A percentile compares a stretch with the other conserved stretches of the same genome.
phyloP scores from a whole-genome alignment of 2,797 vertebrate genomes.

The Sylvilagus floridanus region DNA sequence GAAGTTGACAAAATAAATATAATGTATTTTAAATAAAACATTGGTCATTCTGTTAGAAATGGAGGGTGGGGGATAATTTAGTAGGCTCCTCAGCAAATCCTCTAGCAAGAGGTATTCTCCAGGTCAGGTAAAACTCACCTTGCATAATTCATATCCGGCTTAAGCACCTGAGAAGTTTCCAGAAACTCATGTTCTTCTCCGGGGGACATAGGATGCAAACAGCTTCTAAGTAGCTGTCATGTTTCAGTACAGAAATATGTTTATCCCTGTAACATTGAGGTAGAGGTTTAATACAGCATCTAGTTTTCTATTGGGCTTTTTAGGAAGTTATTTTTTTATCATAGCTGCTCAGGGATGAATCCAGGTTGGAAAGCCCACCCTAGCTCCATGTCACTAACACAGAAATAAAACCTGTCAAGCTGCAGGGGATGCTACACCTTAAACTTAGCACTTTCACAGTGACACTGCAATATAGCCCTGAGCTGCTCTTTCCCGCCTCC shows the following conservation, averaged over 20 bases:
- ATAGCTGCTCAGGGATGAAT: conserved; percentile 73
- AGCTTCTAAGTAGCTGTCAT: conserved; percentile 39
- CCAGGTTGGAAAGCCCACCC: conserved; percentile 42
- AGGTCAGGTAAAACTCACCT: not conserved
- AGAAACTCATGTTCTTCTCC: conserved; percentile 3
- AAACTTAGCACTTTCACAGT: conserved; percentile 40
- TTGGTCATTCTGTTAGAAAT: conserved; percentile 19
- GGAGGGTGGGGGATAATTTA: not conserved
- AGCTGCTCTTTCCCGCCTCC: not conserved
- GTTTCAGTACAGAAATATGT: conserved; percentile 49
- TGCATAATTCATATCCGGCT: not conserved
- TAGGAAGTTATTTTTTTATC: conserved; percentile 24
- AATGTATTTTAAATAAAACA: conserved; percentile 54
- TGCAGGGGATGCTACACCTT: not conserved
- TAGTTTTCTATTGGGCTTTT: conserved; percentile 72
- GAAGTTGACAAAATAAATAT: conserved; percentile 43
- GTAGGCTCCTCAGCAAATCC: not conserved
- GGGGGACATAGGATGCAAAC: not conserved
- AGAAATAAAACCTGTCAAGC: conserved; percentile 37
- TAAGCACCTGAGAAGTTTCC: not conserved
- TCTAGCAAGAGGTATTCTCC: not conserved
- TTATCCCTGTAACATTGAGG: conserved; percentile 45
- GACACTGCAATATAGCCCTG: not conserved
- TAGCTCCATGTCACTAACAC: not conserved
- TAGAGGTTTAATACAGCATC: conserved; percentile 67